Evolutionary conservation across 2,113 vertebrate species (phyloP).

Genomic region (Austrofundulus limnaeus): DNA sequence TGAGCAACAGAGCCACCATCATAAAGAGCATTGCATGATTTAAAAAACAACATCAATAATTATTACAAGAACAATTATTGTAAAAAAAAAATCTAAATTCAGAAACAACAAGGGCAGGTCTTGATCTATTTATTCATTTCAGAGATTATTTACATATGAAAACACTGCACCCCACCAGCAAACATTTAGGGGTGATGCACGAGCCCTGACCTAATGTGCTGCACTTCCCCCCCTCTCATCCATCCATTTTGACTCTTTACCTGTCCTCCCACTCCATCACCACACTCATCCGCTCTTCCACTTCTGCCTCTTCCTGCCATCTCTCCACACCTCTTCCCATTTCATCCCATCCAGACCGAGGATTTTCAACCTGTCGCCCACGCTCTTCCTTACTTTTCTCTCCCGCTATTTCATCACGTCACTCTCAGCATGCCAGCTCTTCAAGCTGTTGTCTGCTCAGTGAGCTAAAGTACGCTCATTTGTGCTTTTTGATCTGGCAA

Average conservation of each 20-base stretch:
- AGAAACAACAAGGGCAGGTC: background rate
- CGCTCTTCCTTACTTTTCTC: slow-evolving; percentile 35
- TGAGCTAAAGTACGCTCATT: slow-evolving; percentile 20
- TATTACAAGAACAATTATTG: background rate
- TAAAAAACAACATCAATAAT: background rate
- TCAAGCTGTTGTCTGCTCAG: slow-evolving; percentile 31
- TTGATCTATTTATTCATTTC: background rate
- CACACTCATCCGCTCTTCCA: slow-evolving; percentile 50
- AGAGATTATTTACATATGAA: background rate
- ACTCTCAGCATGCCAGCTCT: slow-evolving; percentile 25
- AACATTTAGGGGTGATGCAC: slow-evolving; percentile 8
- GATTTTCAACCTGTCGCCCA: slow-evolving; percentile 42
- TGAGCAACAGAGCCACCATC: background rate
- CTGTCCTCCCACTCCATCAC: slow-evolving; percentile 46
- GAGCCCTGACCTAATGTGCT: slow-evolving; percentile 44
- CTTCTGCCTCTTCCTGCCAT: slow-evolving; percentile 55
- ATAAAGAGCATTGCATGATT: background rate
- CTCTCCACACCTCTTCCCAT: slow-evolving; percentile 69
- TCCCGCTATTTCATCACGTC: slow-evolving; percentile 30
- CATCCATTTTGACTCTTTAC: slow-evolving; percentile 34
- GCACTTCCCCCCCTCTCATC: slow-evolving; percentile 28
- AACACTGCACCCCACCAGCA: background rate
- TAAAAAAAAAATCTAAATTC: background rate
- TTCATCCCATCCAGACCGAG: slow-evolving; percentile 29
- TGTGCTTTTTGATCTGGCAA: slow-evolving; percentile 23